phyloP scores from a whole-genome alignment of 2,888 invertebrate genomes.

The Andricus quercusramuli region DNA sequence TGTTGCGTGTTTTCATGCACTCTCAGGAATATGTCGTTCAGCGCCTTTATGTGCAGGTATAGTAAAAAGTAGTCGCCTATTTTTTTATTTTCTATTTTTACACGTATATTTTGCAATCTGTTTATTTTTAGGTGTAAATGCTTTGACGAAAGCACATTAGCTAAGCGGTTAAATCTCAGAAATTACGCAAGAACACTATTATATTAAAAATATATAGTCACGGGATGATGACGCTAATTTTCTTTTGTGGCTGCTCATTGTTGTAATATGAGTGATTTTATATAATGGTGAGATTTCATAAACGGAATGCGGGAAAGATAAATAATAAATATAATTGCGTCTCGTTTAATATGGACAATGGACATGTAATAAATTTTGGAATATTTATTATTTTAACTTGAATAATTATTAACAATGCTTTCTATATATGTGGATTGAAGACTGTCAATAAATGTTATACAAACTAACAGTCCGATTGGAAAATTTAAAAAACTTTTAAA shows the following conservation, averaged over 20 bases:
- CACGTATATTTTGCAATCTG: not conserved
- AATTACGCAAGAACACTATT: not conserved
- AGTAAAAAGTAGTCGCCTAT: conserved; percentile 44
- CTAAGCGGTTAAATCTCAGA: not conserved
- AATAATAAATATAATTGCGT: not conserved
- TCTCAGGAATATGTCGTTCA: conserved; percentile 79
- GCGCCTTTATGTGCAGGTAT: conserved; percentile 80
- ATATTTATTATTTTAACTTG: no score
- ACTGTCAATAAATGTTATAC: no score
- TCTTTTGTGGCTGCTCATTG: not conserved
- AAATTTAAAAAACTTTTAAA: no score
- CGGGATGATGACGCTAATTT: not conserved
- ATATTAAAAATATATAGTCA: not conserved
- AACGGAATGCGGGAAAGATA: not conserved
- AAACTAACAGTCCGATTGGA: no score
- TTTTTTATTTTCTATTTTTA: no score
- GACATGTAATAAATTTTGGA: no score
- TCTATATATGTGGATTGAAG: no score
- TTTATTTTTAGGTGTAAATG: not conserved
- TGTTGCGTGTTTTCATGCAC: conserved; percentile 72
- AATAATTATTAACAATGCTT: no score
- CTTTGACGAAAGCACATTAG: not conserved
- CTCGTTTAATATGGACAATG: not conserved
- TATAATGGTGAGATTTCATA: not conserved
- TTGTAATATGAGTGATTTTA: not conserved